Percentiles rank a stretch among this genome's conserved stretches.
phyloP scores from a whole-genome alignment of 2,888 invertebrate species.

The Acrobasis suavella region DNA sequence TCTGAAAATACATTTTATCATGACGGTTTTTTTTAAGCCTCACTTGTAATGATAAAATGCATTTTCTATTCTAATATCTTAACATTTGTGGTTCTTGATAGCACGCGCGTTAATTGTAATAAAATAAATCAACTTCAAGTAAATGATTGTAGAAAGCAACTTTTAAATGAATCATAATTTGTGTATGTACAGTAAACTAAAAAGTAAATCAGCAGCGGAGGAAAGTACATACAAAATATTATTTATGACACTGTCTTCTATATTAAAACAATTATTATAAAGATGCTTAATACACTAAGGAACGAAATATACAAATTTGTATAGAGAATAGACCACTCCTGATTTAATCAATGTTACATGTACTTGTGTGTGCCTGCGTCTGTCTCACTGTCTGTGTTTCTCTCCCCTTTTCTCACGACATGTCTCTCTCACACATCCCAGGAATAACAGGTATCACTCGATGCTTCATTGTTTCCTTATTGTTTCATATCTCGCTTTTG shows the following conservation, averaged over 20 bases:
- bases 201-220: conserved; percentile 13
- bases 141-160: not conserved
- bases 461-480: conserved; percentile 48
- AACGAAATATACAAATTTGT: conserved; percentile 23
- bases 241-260: not conserved
- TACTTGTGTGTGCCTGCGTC: conserved; percentile 74
- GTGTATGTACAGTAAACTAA: conserved; percentile 15
- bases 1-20: not conserved
- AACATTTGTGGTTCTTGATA: conserved; percentile 2
- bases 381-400: conserved; percentile 81
- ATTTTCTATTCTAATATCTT: not conserved
- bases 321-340: conserved; percentile 33
- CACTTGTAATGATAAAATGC: conserved; percentile 4
- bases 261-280: not conserved
- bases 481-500: conserved; percentile 64
- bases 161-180: conserved; percentile 15
- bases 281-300: conserved; percentile 1
- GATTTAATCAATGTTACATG: conserved; percentile 36
- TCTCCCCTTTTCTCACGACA: conserved; percentile 78
- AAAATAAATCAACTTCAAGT: too few relatives aligned
- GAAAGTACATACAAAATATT: not conserved
- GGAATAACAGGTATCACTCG: conserved; percentile 81
- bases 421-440: conserved; percentile 79
- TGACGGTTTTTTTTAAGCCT: too few relatives aligned
- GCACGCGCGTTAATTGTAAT: too few relatives aligned